Evolutionary conservation across 2,797 vertebrate species (phyloP), one percentile per base, ranked within the genome.

Genomic region (Parotocinclus haroldoi): DNA sequence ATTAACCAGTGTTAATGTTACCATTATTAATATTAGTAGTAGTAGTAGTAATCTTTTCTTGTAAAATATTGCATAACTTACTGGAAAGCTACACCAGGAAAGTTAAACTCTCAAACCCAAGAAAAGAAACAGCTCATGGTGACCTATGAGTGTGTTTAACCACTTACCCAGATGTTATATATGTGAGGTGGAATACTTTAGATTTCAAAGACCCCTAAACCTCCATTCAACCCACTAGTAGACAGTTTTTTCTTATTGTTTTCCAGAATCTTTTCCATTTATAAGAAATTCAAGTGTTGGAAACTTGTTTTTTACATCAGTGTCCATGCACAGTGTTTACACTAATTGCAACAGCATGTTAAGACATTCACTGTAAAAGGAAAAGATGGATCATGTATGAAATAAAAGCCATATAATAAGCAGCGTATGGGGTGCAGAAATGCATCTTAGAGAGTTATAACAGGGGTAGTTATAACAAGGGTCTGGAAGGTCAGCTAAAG

Each of bases 141-240:
- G 13, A 16, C 18, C 10, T 50, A 14, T 37, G 19, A 27, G 9
- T 39, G 36, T 65, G 10, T 49, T 66, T 19, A 58, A 57, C 52
- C 54, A 57, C 63, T 36, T 58, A 42, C 37, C 37, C 1, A 45
- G 17, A 37, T 46, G 27, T 55, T 55, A 14, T 44, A 39, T 58
- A 45, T 36, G 38, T n/a, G 56, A 45, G 40, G 9, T 37, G 42
- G 39, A 27, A 16, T 10, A 13, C 9, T 59, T 7, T 44, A 9
- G 46, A n/a, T 53, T 57, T 9, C 44, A 42, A 67, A 58, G 46
- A 16, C 3, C 13, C 10, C 56, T 8, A 57, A 66, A 42, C 27
- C 40, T 42, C 48, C 48, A 50, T n/a, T 14, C 14, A 50, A 2
- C 13, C 17, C 48, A 50, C n/a, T 7, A 50, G 13, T 16, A n/a